These are phyloP conservation scores for Acanthosepion pharaonis DNA, from an alignment of 2,888 invertebrate species.

Conservation along the genomic window DNA sequence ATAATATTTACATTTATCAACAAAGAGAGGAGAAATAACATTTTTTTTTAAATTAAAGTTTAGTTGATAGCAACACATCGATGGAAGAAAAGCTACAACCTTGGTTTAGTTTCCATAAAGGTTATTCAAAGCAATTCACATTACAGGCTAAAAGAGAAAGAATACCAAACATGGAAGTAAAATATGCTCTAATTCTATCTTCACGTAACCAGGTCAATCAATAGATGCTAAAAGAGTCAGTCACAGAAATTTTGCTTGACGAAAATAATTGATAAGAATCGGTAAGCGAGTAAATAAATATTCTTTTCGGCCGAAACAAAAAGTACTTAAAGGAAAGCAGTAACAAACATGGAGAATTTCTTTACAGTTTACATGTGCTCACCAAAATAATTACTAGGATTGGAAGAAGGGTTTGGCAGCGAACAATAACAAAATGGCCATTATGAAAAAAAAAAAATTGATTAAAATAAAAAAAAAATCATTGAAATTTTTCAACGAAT, in stretches of 20 bases:
- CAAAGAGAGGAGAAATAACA: neutral
- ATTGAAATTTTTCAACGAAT: neutral
- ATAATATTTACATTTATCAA: neutral
- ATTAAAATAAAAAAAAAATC: neutral
- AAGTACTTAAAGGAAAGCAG: too few relatives aligned
- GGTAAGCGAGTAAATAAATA: neutral
- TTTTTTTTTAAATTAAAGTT: neutral
- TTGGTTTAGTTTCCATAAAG: conserved; percentile 33
- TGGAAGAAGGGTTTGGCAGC: neutral
- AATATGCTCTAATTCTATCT: conserved; percentile 1
- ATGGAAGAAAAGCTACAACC: conserved; percentile 20
- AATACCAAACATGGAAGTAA: conserved; percentile 18
- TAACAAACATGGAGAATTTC: neutral
- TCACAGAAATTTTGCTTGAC: neutral
- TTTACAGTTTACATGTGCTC: neutral
- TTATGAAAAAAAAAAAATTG: neutral
- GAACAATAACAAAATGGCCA: conserved; percentile 3
- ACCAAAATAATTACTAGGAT: neutral
- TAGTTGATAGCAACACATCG: neutral
- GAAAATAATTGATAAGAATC: neutral
- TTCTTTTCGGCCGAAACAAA: neutral
- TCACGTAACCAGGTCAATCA: conserved; percentile 8
- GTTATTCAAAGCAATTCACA: neutral
- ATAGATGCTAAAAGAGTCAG: neutral
- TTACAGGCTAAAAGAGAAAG: neutral